These are phyloP conservation scores for Fratercula arctica DNA, from an alignment of 2,797 vertebrate genomes.

Conservation along the genomic window DNA sequence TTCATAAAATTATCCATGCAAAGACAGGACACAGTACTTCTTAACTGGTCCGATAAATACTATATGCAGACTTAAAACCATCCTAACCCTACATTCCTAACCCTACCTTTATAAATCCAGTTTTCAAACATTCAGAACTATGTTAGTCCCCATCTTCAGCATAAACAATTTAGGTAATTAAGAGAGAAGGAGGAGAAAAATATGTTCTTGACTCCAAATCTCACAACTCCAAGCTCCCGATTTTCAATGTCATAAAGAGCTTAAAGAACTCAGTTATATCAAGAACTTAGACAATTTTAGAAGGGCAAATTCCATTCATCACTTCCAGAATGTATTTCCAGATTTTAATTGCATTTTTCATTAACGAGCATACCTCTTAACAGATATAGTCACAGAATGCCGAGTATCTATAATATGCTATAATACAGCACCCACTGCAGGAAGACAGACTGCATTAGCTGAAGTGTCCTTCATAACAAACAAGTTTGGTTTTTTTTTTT, in stretches of 20 bases:
- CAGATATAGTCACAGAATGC: not conserved
- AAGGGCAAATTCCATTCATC: not conserved
- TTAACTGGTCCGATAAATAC: not conserved
- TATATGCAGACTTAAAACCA: not conserved
- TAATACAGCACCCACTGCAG: not conserved
- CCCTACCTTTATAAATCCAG: not conserved
- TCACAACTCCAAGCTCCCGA: not conserved
- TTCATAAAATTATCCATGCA: not conserved
- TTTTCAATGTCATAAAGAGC: not conserved
- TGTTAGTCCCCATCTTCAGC: not conserved
- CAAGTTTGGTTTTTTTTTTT: not conserved
- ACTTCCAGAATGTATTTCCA: not conserved
- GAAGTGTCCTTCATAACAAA: not conserved
- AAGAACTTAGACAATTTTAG: not conserved
- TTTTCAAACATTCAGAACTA: not conserved
- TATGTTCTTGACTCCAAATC: not conserved
- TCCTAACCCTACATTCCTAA: not conserved
- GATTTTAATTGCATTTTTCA: not conserved
- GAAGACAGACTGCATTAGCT: not conserved
- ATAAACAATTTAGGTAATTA: not conserved
- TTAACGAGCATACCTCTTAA: not conserved
- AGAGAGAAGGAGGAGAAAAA: not conserved
- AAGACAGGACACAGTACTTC: not conserved
- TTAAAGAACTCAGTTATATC: not conserved
- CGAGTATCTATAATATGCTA: not conserved